phyloP scores from a whole-genome alignment of 2,888 invertebrate species.

The Diarsia mendica region DNA sequence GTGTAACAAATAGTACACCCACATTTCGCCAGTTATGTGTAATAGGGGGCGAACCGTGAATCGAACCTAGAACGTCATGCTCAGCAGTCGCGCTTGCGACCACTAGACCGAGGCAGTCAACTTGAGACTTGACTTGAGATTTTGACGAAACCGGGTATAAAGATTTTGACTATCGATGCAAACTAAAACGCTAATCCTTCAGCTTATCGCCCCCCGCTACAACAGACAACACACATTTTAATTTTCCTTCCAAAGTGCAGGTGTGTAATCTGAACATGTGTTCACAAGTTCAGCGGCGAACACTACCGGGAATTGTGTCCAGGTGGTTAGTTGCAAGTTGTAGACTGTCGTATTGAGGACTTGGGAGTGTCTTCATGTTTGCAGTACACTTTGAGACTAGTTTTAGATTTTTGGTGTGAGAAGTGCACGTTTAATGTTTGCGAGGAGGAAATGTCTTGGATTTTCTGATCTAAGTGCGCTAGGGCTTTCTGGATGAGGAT shows the following conservation, averaged over 20 bases:
- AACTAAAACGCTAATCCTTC: background rate
- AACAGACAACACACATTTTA: constrained; percentile 22
- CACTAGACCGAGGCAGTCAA: too few species aligned
- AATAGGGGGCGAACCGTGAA: too few species aligned
- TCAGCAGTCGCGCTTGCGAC: too few species aligned
- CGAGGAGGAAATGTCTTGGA: background rate
- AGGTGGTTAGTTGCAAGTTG: constrained; percentile 40
- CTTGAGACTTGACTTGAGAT: background rate
- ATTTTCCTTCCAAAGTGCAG: constrained; percentile 27
- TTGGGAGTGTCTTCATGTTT: constrained; percentile 5
- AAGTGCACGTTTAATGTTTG: background rate
- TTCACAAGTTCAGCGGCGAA: constrained; percentile 24
- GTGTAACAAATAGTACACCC: too few species aligned
- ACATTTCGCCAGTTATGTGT: too few species aligned
- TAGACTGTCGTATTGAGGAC: background rate
- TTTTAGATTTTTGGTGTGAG: too few species aligned
- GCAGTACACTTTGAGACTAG: background rate
- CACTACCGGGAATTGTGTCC: constrained; percentile 17
- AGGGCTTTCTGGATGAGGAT: background rate
- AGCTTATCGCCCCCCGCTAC: constrained; percentile 20
- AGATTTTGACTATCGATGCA: background rate
- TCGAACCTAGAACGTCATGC: too few species aligned
- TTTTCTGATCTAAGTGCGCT: background rate
- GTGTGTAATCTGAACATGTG: constrained; percentile 45
- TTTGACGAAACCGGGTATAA: background rate